A percentile compares a stretch with the other conserved stretches of the same genome.
Conservation (phyloP, 35 echinoderm and acorn worm species). For the Diadema setosum region DNA sequence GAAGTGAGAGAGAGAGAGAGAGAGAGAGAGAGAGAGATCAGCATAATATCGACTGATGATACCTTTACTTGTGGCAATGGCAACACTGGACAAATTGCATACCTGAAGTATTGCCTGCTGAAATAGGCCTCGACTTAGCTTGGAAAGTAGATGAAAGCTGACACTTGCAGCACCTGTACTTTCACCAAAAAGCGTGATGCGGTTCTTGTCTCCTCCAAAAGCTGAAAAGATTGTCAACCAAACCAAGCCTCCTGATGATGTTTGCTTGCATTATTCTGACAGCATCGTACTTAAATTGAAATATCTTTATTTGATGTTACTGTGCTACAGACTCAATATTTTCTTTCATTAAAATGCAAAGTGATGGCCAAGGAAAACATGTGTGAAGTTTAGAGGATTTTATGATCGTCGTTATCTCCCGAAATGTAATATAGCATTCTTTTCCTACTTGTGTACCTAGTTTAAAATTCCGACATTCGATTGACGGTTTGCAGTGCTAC, state of each 20-base stretch:
- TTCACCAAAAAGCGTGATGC: constrained; percentile 68
- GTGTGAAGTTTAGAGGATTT: too few relatives aligned
- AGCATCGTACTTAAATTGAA: neutral
- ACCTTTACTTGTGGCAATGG: neutral
- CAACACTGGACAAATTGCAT: neutral
- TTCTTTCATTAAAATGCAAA: too few relatives aligned
- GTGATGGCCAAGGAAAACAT: too few relatives aligned
- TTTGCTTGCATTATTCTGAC: neutral
- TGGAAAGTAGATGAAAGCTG: constrained; percentile 27
- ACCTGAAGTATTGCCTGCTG: constrained; percentile 35
- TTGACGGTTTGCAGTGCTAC: too few relatives aligned
- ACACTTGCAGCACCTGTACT: constrained; percentile 72
- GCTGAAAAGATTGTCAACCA: too few relatives aligned
- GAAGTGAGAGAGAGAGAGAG: neutral
- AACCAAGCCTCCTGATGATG: too few relatives aligned
- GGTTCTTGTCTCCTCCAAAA: constrained; percentile 70
- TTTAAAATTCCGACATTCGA: too few relatives aligned
- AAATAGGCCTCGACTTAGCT: constrained; percentile 4
- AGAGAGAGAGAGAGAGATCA: neutral
- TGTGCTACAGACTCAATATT: too few relatives aligned
- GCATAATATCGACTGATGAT: neutral
- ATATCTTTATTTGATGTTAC: too few relatives aligned
- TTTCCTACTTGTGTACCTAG: too few relatives aligned
- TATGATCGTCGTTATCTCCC: too few relatives aligned
- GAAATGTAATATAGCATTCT: too few relatives aligned